Evolutionary conservation across 2,888 invertebrate species (phyloP), one percentile per base, ranked within the genome.

Genomic region (Teleogryllus oceanicus): DNA sequence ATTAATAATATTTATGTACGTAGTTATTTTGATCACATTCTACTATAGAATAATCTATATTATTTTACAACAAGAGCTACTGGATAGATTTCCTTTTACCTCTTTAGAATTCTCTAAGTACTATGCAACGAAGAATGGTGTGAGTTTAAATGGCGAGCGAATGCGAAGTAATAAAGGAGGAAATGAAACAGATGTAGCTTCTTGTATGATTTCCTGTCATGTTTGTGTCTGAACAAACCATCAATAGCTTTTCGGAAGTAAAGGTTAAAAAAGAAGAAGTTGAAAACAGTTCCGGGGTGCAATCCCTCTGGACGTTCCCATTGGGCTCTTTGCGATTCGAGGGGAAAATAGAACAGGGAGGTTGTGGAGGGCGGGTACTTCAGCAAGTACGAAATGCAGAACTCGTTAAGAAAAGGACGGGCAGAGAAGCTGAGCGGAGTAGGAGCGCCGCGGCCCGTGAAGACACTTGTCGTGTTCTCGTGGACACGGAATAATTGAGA

Each of bases 11-110:
- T 62, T 62, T 62, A 62, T 62, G 62, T 62, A 62, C 62, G 62
- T 62, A 62, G 62, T 62, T 62, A 62, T 62, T 62, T 62, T 62
- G 62, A 62, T 62, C 62, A 62, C 62, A 62, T 62, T 62, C 62
- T 62, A 62, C 62, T 62, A 62, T 62, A 62, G 62, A 62, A 62
- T 62, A 18, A 62, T 62, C 62, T 62, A 62, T 62, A 62, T 62
- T 62, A 62, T 62, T 16, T 62, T 62, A 62, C 62, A 62, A 62
- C n/a, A 62, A 62, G 13, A 62, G 62, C 62, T 62, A 62, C 62
- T n/a, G 16, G 62, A 62, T 62, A 62, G 62, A 62, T n/a, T 62
- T 62, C n/a, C 62, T 62, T 62, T 62, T 62, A 62, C 62, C 16
- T n/a, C 62, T 62, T 62, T 62, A 62, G 62, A 62, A 62, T 62